phyloP scores from a whole-genome alignment of 2,113 vertebrate species.

The Sebastes schlegelii region DNA sequence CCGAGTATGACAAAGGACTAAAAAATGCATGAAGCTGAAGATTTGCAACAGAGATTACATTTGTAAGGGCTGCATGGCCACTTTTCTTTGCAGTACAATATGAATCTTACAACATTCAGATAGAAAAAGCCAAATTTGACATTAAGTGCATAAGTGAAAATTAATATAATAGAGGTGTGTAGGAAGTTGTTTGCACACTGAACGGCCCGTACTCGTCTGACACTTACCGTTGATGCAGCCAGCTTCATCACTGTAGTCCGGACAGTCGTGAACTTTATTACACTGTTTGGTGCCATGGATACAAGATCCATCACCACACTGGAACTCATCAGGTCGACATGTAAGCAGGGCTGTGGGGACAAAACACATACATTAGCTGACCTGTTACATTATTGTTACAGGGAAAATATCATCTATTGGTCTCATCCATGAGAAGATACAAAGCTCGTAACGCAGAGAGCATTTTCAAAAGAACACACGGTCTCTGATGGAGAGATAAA shows the following conservation, averaged over 20 bases:
- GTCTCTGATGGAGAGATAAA: not conserved
- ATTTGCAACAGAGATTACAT: slow-evolving; percentile 4
- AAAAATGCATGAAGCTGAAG: not conserved
- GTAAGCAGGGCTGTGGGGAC: slow-evolving; percentile 87
- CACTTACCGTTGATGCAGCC: slow-evolving; percentile 90
- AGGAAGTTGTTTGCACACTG: not conserved
- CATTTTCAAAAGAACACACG: not conserved
- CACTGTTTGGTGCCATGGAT: slow-evolving; percentile 93
- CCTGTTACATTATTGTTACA: not conserved
- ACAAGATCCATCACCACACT: slow-evolving; percentile 93
- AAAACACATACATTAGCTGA: slow-evolving; percentile 4
- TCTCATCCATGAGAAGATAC: not conserved
- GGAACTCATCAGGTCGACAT: slow-evolving; percentile 94
- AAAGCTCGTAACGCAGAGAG: not conserved
- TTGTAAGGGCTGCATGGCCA: not conserved
- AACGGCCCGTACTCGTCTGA: not conserved
- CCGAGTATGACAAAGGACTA: slow-evolving; percentile 12
- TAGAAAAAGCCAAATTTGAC: not conserved
- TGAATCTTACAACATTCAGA: not conserved
- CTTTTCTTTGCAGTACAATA: not conserved
- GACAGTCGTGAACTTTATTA: slow-evolving; percentile 91
- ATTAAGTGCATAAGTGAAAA: not conserved
- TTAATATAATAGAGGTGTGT: not conserved
- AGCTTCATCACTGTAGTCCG: slow-evolving; percentile 92
- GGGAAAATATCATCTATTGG: not conserved